These are phyloP conservation scores for Ferrisia virgata DNA, from an alignment of 2,888 invertebrate genomes.

Conservation along the genomic window DNA sequence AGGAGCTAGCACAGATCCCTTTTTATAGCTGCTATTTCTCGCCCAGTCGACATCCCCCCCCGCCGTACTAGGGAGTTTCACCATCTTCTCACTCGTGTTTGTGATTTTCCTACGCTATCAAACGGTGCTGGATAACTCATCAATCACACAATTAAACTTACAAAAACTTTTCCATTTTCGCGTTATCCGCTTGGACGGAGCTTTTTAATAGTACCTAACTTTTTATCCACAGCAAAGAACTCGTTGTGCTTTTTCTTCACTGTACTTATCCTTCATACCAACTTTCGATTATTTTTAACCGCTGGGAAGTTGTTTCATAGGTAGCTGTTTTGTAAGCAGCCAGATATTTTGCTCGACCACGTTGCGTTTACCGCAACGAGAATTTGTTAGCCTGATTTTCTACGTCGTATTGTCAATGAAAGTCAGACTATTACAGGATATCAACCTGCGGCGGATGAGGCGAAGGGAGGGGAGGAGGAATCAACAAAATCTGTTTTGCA, in stretches of 20 bases:
- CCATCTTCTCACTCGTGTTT: neutral
- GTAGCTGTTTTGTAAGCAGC: no score
- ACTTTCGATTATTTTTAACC: neutral
- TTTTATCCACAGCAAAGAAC: neutral
- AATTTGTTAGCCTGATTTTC: no score
- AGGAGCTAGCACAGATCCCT: no score
- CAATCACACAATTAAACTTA: conserved; percentile 29
- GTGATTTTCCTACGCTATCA: conserved; percentile 8
- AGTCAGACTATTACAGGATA: no score
- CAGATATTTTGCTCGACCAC: no score
- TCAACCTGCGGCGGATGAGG: no score
- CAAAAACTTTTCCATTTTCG: neutral
- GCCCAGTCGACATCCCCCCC: neutral
- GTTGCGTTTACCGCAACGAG: no score
- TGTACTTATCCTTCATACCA: neutral
- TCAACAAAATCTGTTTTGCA: no score
- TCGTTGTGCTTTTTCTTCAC: no score
- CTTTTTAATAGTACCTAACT: conserved; percentile 1
- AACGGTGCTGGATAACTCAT: conserved; percentile 23
- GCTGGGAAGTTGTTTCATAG: neutral
- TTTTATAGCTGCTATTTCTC: neutral
- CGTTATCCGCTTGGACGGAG: neutral
- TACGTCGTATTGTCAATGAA: no score
- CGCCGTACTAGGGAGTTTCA: neutral
- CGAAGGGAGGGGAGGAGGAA: no score